Evolutionary conservation across 2,797 vertebrate species (phyloP).

Genomic region (Phaenicophaeus curvirostris): DNA sequence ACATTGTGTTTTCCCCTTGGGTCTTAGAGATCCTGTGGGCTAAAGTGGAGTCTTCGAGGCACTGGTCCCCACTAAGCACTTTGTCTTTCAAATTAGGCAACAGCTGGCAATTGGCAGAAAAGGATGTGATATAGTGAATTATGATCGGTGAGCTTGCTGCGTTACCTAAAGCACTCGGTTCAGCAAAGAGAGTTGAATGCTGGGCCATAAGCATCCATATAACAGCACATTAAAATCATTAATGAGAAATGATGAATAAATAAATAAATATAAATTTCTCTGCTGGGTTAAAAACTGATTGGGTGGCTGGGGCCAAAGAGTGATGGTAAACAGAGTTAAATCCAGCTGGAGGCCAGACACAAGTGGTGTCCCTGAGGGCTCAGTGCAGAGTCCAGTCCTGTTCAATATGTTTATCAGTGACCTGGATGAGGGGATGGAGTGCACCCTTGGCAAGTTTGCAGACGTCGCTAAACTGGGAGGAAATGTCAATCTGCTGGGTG

Average conservation of each 20-base stretch:
- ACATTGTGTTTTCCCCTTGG: rapidly evolving
- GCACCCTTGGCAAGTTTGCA: no score
- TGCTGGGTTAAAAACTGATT: no score
- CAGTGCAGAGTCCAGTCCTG: no score
- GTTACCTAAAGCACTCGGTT: background rate
- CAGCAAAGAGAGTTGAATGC: background rate
- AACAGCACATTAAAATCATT: background rate
- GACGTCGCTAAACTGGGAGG: no score
- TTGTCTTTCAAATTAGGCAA: background rate
- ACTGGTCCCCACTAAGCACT: rapidly evolving
- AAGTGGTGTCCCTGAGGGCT: no score
- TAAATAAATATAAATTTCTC: no score
- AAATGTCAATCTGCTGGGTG: no score
- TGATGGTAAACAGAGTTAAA: no score
- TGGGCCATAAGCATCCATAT: background rate
- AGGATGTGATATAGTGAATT: background rate
- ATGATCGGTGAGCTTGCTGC: background rate
- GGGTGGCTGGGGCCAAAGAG: no score
- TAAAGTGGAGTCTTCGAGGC: background rate
- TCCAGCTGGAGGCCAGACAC: no score
- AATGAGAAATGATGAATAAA: background rate
- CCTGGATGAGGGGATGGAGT: no score
- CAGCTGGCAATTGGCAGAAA: background rate
- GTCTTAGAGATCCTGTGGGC: background rate
- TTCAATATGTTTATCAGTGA: no score